These are phyloP conservation scores for Acleris sparsana DNA, from an alignment of 2,888 invertebrate species.

Conservation along the genomic window DNA sequence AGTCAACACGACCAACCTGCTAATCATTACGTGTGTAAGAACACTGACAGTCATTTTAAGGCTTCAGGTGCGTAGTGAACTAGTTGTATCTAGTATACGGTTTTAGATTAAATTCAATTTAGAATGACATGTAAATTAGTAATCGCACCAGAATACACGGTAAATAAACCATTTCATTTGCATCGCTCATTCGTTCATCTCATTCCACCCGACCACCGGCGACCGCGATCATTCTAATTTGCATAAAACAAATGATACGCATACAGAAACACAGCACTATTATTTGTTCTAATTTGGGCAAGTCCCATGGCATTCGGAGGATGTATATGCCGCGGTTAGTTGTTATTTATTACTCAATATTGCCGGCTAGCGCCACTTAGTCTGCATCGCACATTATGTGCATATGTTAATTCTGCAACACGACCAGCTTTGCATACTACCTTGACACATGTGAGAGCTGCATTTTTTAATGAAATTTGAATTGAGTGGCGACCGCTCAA, in stretches of 20 bases:
- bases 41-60: no score
- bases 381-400: constrained; percentile 55
- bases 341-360: constrained; percentile 60
- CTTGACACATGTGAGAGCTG: constrained; percentile 10
- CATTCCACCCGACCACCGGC: constrained; percentile 24
- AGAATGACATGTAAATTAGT: not conserved
- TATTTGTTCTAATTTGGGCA: constrained; percentile 56
- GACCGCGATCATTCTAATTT: constrained; percentile 33
- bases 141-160: constrained; percentile 1
- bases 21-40: no score
- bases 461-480: constrained; percentile 15
- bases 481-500: constrained; percentile 3
- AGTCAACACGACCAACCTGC: no score
- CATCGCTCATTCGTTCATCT: constrained; percentile 22
- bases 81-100: not conserved
- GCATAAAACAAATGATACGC: constrained; percentile 36
- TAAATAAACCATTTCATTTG: constrained; percentile 19
- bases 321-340: constrained; percentile 48
- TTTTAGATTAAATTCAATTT: not conserved
- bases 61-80: no score
- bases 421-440: constrained; percentile 7
- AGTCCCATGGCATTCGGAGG: constrained; percentile 47
- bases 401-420: constrained; percentile 55
- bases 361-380: constrained; percentile 49
- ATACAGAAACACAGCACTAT: constrained; percentile 2